These are phyloP conservation scores for Lepidurus packardi DNA, from an alignment of 1,140 invertebrate species.

Conservation along the genomic window DNA sequence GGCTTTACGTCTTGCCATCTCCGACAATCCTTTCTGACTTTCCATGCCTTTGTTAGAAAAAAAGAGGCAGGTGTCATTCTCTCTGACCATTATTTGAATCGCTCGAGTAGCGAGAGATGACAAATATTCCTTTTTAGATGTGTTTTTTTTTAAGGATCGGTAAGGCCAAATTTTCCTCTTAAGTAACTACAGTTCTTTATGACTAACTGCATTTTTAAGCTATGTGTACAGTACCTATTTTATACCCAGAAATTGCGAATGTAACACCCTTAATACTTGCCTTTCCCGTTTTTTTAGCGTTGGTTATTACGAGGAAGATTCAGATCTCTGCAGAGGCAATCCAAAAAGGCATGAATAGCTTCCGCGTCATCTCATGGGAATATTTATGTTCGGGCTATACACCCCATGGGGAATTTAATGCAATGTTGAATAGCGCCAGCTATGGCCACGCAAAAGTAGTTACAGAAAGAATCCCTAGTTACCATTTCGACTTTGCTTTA, in stretches of 20 bases:
- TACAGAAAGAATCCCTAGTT: background rate
- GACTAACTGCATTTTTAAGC: background rate
- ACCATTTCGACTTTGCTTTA: background rate
- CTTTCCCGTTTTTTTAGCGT: background rate
- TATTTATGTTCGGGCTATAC: slow-evolving; percentile 8
- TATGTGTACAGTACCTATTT: background rate
- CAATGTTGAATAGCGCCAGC: slow-evolving; percentile 14
- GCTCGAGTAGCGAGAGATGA: background rate
- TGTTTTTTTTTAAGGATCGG: too few relatives aligned
- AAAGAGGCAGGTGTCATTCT: background rate
- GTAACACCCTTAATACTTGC: background rate
- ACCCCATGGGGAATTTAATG: slow-evolving; percentile 1
- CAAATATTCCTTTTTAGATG: too few relatives aligned
- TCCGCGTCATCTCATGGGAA: slow-evolving; percentile 4
- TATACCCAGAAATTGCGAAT: background rate
- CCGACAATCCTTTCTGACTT: background rate
- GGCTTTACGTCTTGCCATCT: background rate
- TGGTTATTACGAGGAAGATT: slow-evolving; percentile 1
- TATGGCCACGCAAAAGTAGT: background rate
- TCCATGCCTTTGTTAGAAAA: background rate
- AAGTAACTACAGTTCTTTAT: too few relatives aligned
- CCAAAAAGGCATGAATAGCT: slow-evolving; percentile 13
- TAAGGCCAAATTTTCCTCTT: too few relatives aligned
- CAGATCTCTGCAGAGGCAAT: background rate
- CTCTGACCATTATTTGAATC: background rate